Base-by-base conservation (phyloP, 1,140 invertebrate genomes). In the Papilio xuthus region DNA sequence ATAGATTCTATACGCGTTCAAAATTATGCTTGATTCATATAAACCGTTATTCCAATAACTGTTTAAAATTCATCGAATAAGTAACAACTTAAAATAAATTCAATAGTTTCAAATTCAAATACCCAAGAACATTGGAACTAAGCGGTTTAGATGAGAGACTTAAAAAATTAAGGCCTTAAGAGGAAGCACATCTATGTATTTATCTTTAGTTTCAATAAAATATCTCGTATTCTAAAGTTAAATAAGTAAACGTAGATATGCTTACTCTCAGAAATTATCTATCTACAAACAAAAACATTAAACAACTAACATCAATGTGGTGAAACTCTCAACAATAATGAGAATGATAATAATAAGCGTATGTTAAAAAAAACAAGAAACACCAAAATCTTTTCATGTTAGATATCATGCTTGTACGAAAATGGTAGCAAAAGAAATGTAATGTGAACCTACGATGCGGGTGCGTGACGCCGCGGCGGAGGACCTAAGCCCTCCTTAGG, bases 381-480 rank as follows among this genome's bases (percentile, higher is more conserved):
- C 32, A 50, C 23, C 42, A 69, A 79, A 60, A 53, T 20, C 41
- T 37, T 79, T 56, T 28, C 15, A 74, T 75, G 56, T 50, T 60
- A 69, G 28, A 42, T 63, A 44, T 50, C 50, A 60, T 56, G 50
- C 47, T 47, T 80, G 28, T 78, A 80, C 80, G 81, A 81, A 80
- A 69, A 78, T 73, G 77, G 77, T 81, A 84, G 84, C 81, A 86
- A 86, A 90, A 91, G 82, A 88, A 90, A 91, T 88, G 80, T 88
- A 93, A 87, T 82, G 83, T 69, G 86, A 90, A 94, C 92, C 90
- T 94, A 94, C 92, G 89, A 89, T 88, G 89, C 85, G 88, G 87
- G 82, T 89, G 87, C 88, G 82, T 87, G 91, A 84, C 86, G 89
- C 84, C 89, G 87, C 91, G 87, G 91, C 91, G 90, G 91, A 93